Percentiles rank a stretch among this genome's conserved stretches.
Evolutionary conservation across 2,797 vertebrate genomes (phyloP).

Genomic region (Nyctibius grandis): DNA sequence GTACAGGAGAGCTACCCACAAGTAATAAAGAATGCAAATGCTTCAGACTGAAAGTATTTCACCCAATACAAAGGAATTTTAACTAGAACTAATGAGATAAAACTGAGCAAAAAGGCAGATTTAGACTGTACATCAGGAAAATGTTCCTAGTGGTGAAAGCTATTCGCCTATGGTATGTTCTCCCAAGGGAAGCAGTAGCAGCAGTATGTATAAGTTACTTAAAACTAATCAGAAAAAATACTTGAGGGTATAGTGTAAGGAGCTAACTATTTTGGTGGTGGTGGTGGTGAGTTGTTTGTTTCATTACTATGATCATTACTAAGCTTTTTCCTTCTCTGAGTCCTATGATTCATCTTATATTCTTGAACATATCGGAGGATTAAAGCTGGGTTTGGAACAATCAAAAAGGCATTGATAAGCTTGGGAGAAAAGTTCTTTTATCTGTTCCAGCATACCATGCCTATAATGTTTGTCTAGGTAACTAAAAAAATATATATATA

Average conservation of each 20-base stretch:
- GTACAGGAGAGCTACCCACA: neutral
- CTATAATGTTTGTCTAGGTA: neutral
- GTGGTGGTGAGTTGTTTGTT: neutral
- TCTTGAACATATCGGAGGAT: neutral
- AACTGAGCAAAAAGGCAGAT: neutral
- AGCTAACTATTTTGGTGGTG: neutral
- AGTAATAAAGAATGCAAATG: neutral
- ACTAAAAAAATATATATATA: neutral
- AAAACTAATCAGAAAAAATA: neutral
- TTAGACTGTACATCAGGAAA: neutral
- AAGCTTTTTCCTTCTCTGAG: neutral
- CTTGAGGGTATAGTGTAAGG: neutral
- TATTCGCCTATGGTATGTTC: neutral
- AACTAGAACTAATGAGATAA: neutral
- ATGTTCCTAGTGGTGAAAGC: neutral
- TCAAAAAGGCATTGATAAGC: neutral
- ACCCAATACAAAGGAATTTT: neutral
- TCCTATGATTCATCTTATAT: neutral
- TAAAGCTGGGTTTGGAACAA: neutral
- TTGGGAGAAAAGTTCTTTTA: neutral
- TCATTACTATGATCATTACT: neutral
- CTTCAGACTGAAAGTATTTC: neutral
- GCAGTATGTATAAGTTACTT: neutral
- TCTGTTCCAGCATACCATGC: neutral
- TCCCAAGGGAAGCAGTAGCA: neutral